Evolutionary conservation across 2,797 vertebrate species (phyloP), one percentile per base, ranked within the genome.

Genomic region (Microchirus variegatus): DNA sequence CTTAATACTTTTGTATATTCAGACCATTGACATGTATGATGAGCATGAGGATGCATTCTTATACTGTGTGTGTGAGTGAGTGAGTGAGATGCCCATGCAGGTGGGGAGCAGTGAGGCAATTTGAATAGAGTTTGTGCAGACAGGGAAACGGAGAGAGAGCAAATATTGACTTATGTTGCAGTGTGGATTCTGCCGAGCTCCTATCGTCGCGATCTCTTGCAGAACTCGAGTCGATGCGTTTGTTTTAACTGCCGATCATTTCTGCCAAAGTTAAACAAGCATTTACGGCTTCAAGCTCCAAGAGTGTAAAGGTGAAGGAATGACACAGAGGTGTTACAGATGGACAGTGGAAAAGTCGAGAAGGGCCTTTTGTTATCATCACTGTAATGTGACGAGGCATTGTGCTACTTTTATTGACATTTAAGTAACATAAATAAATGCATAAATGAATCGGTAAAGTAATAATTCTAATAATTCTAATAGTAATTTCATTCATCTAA

Each of bases 91-190:
- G 53, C 9, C 10, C 26, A 63, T 64, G 49, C 74, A 67, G 15
- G 47, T 63, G 63, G 61, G 2, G 10, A 57, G 63, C 59, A 58
- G 15, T 26, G 40, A 69, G 17, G 63, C 2, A 2, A 63, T 31
- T 66, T 80, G 51, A 75, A 75, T 62, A 62, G 49, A 22, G 36
- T 70, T 26, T 83, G 70, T 80, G 63, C 62, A 70, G 71, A 76
- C 73, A 76, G 50, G 41, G 57, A 38, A 78, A 73, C 67, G 41
- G 52, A 70, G 47, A 55, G 52, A 70, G 47, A 55, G 31, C 84
- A 87, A 91, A 90, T 89, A 90, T 90, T 90, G 74, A 89, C 85
- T 82, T 77, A 74, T 53, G 55, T 46, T 47, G 52, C 60, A 50
- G 49, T 0, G 1, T 63, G 10, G 59, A 75, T 73, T 75, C 73